Base-by-base conservation (phyloP, 2,888 invertebrate species). In the Sabatieria punctata region DNA sequence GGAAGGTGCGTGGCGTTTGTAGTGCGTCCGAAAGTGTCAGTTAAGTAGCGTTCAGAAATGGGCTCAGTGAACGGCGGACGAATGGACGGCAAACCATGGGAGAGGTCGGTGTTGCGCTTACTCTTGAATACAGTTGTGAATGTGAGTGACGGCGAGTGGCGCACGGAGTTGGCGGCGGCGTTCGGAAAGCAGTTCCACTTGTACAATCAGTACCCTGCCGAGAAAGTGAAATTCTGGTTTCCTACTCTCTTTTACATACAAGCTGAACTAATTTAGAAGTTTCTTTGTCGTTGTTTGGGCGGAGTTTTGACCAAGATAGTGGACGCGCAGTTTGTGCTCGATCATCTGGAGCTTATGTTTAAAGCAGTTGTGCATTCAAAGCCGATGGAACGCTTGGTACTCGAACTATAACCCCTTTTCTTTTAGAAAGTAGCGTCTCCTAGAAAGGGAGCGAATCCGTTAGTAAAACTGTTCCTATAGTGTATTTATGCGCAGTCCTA, bases 271-370 rank as follows among this genome's bases (percentile, higher is more conserved):
- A 45, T 24, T 8, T 56, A 71, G 60, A 74, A 75, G 40, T 77
- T 79, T 65, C 63, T 77, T 24, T 66, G 77, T 49, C 77, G 78
- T 61, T 75, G 76, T 45, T 65, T 81, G 38, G 79, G 78, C 0
- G 70, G 79, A 2, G 71, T 79, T 1, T 71, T 82, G 18, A 79
- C 80, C 53, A 78, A 80, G 55, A 75, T 77, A 60, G 73, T 75
- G 1, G 79, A 81, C 58, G 77, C 77, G 25, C 49, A 78, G 43
- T 69, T 71, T 56, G 66, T 73, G 18, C 62, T 60, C 37, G 66
- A 68, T 47, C 67, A 69, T 50, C 54, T 73, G 36, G 67, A 69
- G 54, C 48, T 65, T 18, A 63, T 71, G 49, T 71, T 71, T 57
- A 57, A 56, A 43, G 55, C 57, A 6, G 64, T 69, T 43, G 55